phyloP scores from a whole-genome alignment of 1,140 invertebrate species.

The Helicoverpa zea region DNA sequence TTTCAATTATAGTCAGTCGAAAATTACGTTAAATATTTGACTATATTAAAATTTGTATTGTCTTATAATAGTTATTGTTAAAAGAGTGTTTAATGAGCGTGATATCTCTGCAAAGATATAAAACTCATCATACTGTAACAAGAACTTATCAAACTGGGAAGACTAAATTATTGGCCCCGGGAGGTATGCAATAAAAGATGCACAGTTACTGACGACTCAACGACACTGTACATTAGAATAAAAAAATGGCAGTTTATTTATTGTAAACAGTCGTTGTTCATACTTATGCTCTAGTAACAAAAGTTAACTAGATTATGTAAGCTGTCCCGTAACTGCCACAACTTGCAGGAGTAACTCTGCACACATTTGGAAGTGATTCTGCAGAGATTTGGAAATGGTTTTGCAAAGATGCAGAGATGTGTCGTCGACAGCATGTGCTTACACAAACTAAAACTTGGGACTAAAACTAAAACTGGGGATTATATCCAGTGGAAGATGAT shows the following conservation, averaged over 20 bases:
- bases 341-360: slow-evolving; percentile 14
- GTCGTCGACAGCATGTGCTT: slow-evolving; percentile 4
- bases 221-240: slow-evolving; percentile 36
- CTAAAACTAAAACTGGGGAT: slow-evolving; percentile 24
- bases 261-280: slow-evolving; percentile 66
- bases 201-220: slow-evolving; percentile 53
- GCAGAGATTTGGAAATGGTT: background rate
- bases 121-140: background rate
- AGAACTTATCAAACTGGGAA: slow-evolving; percentile 59
- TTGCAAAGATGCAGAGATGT: background rate
- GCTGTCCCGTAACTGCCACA: slow-evolving; percentile 2
- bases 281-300: slow-evolving; percentile 54
- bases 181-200: slow-evolving; percentile 51
- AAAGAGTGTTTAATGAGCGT: slow-evolving; percentile 1
- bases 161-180: slow-evolving; percentile 75
- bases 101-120: background rate
- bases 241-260: slow-evolving; percentile 65
- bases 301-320: background rate
- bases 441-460: slow-evolving; percentile 24
- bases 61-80: slow-evolving; percentile 24
- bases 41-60: slow-evolving; percentile 21
- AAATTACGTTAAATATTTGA: slow-evolving; percentile 4
- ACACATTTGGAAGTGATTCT: background rate
- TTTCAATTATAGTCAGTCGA: slow-evolving; percentile 15
- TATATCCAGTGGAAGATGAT: no score